phyloP scores from a whole-genome alignment of 1,140 invertebrate species.

The Monomorium pharaonis region DNA sequence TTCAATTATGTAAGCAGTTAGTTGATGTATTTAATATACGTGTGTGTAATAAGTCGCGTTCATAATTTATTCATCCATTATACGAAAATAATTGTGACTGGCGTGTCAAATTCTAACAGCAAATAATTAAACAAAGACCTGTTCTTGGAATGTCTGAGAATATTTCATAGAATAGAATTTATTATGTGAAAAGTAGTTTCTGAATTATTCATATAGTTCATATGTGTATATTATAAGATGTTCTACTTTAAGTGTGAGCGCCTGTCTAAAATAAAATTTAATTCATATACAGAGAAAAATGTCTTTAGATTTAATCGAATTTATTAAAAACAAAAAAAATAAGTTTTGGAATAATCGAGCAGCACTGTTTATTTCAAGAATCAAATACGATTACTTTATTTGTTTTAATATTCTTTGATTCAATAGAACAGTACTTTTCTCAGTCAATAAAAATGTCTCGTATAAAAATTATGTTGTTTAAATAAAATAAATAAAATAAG shows the following conservation, averaged over 20 bases:
- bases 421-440: too few species aligned
- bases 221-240: not conserved
- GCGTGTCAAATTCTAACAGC: not conserved
- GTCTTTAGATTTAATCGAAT: too few species aligned
- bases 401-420: too few species aligned
- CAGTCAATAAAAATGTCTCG: too few species aligned
- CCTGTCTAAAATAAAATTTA: not conserved
- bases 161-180: not conserved
- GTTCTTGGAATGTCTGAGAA: not conserved
- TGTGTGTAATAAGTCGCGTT: not conserved
- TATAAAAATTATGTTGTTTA: too few species aligned
- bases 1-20: not conserved
- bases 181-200: too few species aligned
- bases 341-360: too few species aligned
- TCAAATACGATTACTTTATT: too few species aligned
- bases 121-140: not conserved
- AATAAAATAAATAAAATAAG: too few species aligned
- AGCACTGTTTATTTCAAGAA: too few species aligned
- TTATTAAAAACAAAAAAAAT: too few species aligned
- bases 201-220: not conserved
- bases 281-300: too few species aligned
- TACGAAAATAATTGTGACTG: not conserved
- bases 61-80: not conserved
- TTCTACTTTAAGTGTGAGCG: not conserved
- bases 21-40: not conserved